Percentiles rank a stretch among this genome's conserved stretches.
Evolutionary conservation across 1,140 invertebrate genomes (phyloP).

Genomic region (Lethrus apterus): DNA sequence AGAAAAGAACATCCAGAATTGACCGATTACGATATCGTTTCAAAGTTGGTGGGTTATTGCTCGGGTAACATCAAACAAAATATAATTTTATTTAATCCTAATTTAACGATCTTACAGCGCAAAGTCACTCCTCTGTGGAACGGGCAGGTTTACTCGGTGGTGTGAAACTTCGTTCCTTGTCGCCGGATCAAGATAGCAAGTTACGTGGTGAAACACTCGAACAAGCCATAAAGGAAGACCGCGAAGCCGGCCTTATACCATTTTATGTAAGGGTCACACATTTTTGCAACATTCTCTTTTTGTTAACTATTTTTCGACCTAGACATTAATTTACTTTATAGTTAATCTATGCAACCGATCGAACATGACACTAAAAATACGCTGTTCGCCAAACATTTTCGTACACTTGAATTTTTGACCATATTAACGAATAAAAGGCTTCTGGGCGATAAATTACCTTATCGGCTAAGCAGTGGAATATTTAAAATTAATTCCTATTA

Average conservation of each 20-base stretch:
- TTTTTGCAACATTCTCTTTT: no score
- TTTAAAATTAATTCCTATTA: no score
- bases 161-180: conserved; percentile 72
- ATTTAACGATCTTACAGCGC: conserved; percentile 51
- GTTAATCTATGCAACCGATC: no score
- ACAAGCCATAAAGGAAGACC: conserved; percentile 76
- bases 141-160: conserved; percentile 84
- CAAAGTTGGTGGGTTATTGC: conserved; percentile 82
- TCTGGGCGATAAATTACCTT: no score
- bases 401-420: no score
- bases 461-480: no score
- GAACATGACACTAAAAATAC: no score
- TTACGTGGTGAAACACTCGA: conserved; percentile 75
- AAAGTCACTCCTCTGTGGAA: conserved; percentile 93
- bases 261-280: conserved; percentile 85
- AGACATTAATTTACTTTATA: no score
- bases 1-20: conserved; percentile 67
- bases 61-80: conserved; percentile 50
- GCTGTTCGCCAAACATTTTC: no score
- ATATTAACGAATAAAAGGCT: no score
- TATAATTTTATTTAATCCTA: conserved; percentile 14
- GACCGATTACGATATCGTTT: conserved; percentile 76
- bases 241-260: conserved; percentile 74
- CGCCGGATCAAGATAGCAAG: conserved; percentile 69
- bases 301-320: no score